Percentiles rank a stretch among this genome's conserved stretches.
Conservation (phyloP, 2,113 vertebrate species). For the Sigmodon hispidus region DNA sequence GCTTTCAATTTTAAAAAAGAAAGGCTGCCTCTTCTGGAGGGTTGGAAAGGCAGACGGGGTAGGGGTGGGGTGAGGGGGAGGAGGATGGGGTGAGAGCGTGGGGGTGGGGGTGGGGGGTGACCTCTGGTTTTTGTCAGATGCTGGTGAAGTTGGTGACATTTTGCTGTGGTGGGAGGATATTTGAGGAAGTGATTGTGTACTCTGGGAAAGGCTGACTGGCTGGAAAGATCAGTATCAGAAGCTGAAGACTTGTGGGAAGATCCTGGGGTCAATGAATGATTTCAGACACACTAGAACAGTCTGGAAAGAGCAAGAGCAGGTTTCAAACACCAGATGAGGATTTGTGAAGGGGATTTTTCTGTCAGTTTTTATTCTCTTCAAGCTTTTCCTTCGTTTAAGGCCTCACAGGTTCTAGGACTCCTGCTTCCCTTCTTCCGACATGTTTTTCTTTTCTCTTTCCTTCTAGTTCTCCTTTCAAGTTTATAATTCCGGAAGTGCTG, state of each 20-base stretch:
- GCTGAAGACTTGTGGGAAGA: not conserved
- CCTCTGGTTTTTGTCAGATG: not conserved
- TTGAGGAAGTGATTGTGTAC: not conserved
- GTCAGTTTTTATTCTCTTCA: not conserved
- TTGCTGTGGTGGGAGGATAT: not conserved
- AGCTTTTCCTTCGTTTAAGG: not conserved
- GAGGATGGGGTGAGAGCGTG: not conserved
- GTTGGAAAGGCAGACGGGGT: too few relatives aligned
- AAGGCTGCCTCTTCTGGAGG: too few relatives aligned
- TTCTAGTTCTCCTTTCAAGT: not conserved
- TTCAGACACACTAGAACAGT: not conserved
- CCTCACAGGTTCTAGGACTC: not conserved
- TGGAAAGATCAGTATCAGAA: not conserved
- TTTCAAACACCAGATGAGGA: not conserved
- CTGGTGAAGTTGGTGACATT: not conserved
- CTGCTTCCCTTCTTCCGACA: not conserved
- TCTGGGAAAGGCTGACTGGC: not conserved
- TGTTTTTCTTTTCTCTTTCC: not conserved
- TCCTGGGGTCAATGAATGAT: not conserved
- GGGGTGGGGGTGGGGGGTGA: not conserved
- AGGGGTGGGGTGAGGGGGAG: fast-evolving
- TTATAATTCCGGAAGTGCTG: not conserved
- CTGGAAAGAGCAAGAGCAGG: not conserved
- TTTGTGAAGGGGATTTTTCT: not conserved
- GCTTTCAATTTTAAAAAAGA: too few relatives aligned